Conservation (phyloP, 2,888 invertebrate genomes). For the Acanthosepion lycidas region DNA sequence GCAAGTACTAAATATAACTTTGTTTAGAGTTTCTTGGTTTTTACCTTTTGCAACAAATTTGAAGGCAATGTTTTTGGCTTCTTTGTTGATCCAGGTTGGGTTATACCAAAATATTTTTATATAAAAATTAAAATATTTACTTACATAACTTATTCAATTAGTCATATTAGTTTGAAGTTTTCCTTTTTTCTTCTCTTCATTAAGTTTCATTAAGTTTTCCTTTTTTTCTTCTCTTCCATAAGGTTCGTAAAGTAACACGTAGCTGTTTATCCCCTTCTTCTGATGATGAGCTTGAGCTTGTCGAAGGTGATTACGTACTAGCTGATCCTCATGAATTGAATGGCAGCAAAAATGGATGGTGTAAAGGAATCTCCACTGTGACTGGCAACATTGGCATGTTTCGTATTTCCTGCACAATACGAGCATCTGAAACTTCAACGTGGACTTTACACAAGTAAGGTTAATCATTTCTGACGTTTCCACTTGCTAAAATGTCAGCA, state of each 20-base stretch:
- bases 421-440: constrained; percentile 90
- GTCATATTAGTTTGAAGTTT: not conserved
- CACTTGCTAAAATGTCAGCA: not conserved
- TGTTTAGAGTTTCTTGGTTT: too few relatives aligned
- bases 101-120: too few relatives aligned
- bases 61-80: too few relatives aligned
- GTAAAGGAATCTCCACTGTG: constrained; percentile 87
- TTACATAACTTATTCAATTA: too few relatives aligned
- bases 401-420: constrained; percentile 87
- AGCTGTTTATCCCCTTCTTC: constrained; percentile 62
- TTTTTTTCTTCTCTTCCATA: not conserved
- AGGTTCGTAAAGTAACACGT: constrained; percentile 76
- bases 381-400: constrained; percentile 86
- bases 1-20: too few relatives aligned
- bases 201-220: not conserved
- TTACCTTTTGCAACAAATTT: too few relatives aligned
- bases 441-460: constrained; percentile 86
- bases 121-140: too few relatives aligned
- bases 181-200: not conserved
- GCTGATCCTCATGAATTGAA: constrained; percentile 82
- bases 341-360: constrained; percentile 89
- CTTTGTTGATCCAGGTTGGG: too few relatives aligned
- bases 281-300: constrained; percentile 87
- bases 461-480: not conserved
- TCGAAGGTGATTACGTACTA: constrained; percentile 90